These are phyloP conservation scores for Oxyscelio sp. DNA, from an alignment of 2,888 invertebrate genomes.

Conservation along the genomic window DNA sequence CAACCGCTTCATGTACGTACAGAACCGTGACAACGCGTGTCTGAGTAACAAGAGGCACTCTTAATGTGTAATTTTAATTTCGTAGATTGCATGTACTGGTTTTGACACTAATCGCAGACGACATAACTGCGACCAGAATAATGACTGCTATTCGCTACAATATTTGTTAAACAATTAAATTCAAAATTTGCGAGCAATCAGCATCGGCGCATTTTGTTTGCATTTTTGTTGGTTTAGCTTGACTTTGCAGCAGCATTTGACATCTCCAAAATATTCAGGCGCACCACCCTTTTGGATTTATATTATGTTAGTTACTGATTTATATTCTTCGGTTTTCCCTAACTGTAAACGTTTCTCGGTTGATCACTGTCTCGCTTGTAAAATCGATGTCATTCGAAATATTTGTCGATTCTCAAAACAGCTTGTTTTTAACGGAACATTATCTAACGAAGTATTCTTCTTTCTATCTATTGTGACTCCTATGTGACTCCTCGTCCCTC, in stretches of 20 bases:
- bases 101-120: conserved; percentile 69
- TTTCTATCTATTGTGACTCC: conserved; percentile 83
- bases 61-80: conserved; percentile 55
- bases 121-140: conserved; percentile 70
- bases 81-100: conserved; percentile 71
- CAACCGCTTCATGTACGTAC: conserved; percentile 48
- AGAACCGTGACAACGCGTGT: conserved; percentile 62
- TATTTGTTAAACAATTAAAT: conserved; percentile 42
- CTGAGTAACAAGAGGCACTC: conserved; percentile 50
- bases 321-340: conserved; percentile 26
- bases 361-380: conserved; percentile 31
- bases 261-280: conserved; percentile 44
- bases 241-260: conserved; percentile 64
- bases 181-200: conserved; percentile 45
- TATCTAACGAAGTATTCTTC: conserved; percentile 83
- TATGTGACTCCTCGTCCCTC: conserved; percentile 82
- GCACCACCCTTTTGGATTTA: conserved; percentile 14
- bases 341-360: background rate
- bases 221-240: conserved; percentile 69
- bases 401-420: conserved; percentile 34
- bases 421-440: conserved; percentile 35
- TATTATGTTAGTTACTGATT: conserved; percentile 39
- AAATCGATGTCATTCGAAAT: conserved; percentile 37
- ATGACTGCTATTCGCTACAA: conserved; percentile 64
- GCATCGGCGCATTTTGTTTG: conserved; percentile 67